Conservation (phyloP, 2,888 invertebrate species). For the Aelia acuminata region DNA sequence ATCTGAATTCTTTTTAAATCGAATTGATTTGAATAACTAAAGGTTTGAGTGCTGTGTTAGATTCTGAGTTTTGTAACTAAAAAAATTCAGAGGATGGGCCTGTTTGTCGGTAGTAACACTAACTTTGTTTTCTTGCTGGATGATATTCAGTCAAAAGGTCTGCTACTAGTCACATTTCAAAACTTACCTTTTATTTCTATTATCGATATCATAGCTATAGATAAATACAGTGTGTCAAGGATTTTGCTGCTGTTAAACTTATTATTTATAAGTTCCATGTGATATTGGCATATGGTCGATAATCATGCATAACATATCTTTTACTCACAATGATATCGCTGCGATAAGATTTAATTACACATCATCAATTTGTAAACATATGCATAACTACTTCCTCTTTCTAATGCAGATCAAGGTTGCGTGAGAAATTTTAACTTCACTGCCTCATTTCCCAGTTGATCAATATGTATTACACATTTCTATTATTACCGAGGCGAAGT, state of each 20-base stretch:
- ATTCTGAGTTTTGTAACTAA: not conserved
- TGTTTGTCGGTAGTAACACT: not conserved
- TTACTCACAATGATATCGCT: not conserved
- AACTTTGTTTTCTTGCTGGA: not conserved
- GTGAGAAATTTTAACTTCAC: not conserved
- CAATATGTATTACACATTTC: conserved; percentile 10
- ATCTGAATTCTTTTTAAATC: too few species aligned
- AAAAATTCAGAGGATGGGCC: too few species aligned
- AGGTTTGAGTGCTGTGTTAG: not conserved
- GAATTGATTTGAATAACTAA: not conserved
- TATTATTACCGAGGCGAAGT: not conserved
- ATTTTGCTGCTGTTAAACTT: not conserved
- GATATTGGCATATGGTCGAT: not conserved
- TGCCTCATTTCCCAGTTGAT: not conserved
- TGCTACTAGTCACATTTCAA: not conserved
- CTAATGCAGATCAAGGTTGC: conserved; percentile 9
- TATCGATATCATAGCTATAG: not conserved
- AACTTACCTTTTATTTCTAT: not conserved
- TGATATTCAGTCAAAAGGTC: not conserved
- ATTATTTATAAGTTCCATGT: conserved; percentile 14
- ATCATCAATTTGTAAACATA: conserved; percentile 27
- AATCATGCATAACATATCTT: conserved; percentile 3
- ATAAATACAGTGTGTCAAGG: not conserved
- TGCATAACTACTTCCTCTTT: conserved; percentile 13
- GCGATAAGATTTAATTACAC: conserved; percentile 9